Conservation (phyloP, 2,888 invertebrate genomes). For the Cosmia trapezina region DNA sequence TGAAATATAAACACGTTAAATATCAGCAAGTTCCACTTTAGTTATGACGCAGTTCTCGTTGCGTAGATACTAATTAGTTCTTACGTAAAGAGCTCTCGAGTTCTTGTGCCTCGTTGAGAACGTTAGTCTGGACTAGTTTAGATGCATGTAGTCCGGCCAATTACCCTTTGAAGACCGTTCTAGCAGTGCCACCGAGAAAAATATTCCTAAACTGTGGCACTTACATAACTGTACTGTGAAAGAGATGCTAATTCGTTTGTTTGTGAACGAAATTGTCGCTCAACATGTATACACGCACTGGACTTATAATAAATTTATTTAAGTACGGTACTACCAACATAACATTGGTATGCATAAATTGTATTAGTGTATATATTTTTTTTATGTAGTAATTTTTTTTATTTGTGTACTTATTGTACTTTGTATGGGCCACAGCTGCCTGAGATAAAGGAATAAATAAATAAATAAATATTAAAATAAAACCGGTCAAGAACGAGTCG, state of each 20-base stretch:
- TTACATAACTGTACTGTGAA: background rate
- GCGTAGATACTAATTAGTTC: conserved; percentile 46
- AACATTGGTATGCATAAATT: too few species aligned
- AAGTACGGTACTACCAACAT: too few species aligned
- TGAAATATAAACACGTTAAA: conserved; percentile 31
- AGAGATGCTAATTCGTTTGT: background rate
- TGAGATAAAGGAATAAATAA: too few species aligned
- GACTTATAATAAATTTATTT: too few species aligned
- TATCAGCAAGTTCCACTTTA: conserved; percentile 8
- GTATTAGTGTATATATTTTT: too few species aligned
- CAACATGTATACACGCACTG: background rate
- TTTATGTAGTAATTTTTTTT: too few species aligned
- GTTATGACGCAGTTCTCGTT: conserved; percentile 33
- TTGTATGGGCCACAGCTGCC: too few species aligned
- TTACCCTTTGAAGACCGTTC: conserved; percentile 36
- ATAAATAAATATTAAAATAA: too few species aligned
- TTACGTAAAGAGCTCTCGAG: conserved; percentile 25
- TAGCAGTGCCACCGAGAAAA: background rate
- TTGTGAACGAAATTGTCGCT: background rate
- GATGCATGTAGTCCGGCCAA: conserved; percentile 29
- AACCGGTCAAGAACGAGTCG: too few species aligned
- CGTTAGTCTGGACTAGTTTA: conserved; percentile 22
- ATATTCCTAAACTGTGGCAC: background rate
- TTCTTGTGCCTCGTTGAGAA: conserved; percentile 45
- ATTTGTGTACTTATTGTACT: too few species aligned